Conservation (phyloP, 2,797 vertebrate species). For the Acanthurus leucopareius region DNA sequence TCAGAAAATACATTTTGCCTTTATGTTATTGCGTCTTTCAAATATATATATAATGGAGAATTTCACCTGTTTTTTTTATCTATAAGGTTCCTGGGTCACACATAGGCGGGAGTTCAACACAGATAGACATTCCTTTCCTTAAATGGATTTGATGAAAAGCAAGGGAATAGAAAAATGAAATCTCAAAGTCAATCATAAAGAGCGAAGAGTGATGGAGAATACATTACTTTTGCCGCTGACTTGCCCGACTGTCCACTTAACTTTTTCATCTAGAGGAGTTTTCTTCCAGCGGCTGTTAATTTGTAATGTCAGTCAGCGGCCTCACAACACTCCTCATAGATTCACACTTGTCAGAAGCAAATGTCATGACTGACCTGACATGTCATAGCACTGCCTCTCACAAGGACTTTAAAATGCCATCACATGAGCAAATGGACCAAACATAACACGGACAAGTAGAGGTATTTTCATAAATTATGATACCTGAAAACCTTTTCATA, state of each 20-base stretch:
- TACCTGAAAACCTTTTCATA: slow-evolving; percentile 24
- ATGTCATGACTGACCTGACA: slow-evolving; percentile 73
- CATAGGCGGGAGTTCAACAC: slow-evolving; percentile 16
- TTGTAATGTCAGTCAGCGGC: slow-evolving; percentile 73
- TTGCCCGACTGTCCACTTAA: slow-evolving; percentile 66
- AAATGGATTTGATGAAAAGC: slow-evolving; percentile 61
- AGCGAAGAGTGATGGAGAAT: slow-evolving; percentile 54
- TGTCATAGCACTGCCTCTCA: slow-evolving; percentile 50
- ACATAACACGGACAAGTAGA: slow-evolving; percentile 22
- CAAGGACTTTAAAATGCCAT: slow-evolving; percentile 60
- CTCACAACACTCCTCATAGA: slow-evolving; percentile 61
- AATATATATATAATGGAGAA: slow-evolving; percentile 25
- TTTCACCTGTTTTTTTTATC: slow-evolving; percentile 29
- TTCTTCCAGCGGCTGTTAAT: slow-evolving; percentile 72
- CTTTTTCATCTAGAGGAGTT: slow-evolving; percentile 74
- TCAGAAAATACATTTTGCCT: slow-evolving; percentile 24
- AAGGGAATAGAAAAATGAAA: slow-evolving; percentile 58
- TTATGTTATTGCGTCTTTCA: slow-evolving; percentile 32
- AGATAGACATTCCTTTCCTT: slow-evolving; percentile 25
- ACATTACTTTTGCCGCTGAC: slow-evolving; percentile 52
- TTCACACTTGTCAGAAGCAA: slow-evolving; percentile 73
- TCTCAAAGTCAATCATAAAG: slow-evolving; percentile 58
- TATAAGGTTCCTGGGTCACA: slow-evolving; percentile 16
- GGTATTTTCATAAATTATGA: slow-evolving; percentile 61
- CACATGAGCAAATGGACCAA: slow-evolving; percentile 55